phyloP scores from a whole-genome alignment of 2,797 vertebrate genomes.

The Manis javanica region DNA sequence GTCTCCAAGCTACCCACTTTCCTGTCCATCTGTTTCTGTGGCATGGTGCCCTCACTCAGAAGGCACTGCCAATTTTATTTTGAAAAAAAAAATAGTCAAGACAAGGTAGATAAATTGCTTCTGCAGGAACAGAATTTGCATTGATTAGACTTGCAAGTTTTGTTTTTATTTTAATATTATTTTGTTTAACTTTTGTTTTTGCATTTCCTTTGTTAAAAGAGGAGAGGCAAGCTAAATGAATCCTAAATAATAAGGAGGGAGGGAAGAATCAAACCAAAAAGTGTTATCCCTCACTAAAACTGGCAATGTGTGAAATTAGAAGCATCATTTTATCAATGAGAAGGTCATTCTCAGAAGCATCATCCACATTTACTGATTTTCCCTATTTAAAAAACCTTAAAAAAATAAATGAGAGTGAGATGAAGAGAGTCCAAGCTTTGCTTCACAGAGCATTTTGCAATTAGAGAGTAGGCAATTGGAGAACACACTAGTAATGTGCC shows the following conservation, averaged over 20 bases:
- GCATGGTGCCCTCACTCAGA: conserved; percentile 71
- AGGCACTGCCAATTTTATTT: conserved; percentile 72
- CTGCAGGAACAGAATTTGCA: not conserved
- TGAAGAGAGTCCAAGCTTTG: not conserved
- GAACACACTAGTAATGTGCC: not conserved
- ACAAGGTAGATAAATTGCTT: not conserved
- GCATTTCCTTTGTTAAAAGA: not conserved
- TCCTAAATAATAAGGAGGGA: not conserved
- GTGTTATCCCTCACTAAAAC: conserved; percentile 39
- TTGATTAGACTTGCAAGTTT: not conserved
- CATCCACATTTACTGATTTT: conserved; percentile 6
- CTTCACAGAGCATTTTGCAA: conserved; percentile 52
- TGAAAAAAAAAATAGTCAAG: conserved; percentile 56
- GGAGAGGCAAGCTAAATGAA: not conserved
- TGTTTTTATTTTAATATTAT: conserved; percentile 19
- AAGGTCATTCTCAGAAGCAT: conserved; percentile 41
- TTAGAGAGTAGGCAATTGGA: conserved; percentile 55
- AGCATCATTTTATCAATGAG: conserved; percentile 1
- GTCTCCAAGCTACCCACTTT: conserved; percentile 81
- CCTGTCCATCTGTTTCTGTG: conserved; percentile 84
- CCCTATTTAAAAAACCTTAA: not conserved
- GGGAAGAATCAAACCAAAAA: conserved; percentile 21
- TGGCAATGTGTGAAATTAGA: conserved; percentile 62
- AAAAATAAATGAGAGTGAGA: conserved; percentile 22
- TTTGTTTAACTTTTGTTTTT: not conserved